Evolutionary conservation across 2,888 invertebrate species (phyloP).

Genomic region (Ichneumoninae sp.): DNA sequence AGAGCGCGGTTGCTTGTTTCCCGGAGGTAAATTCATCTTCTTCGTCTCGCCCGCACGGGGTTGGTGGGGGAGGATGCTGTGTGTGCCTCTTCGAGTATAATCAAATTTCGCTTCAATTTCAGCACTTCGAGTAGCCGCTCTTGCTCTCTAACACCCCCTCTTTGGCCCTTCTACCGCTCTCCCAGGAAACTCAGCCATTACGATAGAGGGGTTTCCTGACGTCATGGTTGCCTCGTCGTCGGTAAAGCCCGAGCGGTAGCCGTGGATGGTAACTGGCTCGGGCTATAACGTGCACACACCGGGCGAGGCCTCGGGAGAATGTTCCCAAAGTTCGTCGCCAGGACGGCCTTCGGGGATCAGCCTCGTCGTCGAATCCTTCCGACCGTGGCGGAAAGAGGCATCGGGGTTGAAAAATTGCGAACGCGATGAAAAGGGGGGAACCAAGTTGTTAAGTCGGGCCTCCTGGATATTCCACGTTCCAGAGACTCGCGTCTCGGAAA

Average conservation of each 20-base stretch:
- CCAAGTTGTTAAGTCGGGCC: background rate
- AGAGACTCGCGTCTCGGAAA: background rate
- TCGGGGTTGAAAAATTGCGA: background rate
- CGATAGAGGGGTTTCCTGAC: conserved; percentile 48
- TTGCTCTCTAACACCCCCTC: conserved; percentile 4
- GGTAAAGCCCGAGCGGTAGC: conserved; percentile 3
- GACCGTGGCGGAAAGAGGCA: background rate
- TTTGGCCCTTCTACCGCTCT: background rate
- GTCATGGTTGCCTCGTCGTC: conserved; percentile 30
- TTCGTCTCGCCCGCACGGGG: background rate
- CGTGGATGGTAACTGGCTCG: background rate
- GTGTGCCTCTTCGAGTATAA: conserved; percentile 66
- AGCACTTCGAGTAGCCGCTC: conserved; percentile 44
- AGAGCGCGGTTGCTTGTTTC: conserved; percentile 31
- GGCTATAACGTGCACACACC: background rate
- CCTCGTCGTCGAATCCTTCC: background rate
- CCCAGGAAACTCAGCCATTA: conserved; percentile 70
- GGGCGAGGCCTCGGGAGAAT: background rate
- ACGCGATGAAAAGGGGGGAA: background rate
- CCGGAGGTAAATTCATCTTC: conserved; percentile 43
- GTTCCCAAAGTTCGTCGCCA: background rate
- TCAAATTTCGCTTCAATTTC: conserved; percentile 75
- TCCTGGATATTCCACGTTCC: background rate
- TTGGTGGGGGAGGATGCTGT: conserved; percentile 19
- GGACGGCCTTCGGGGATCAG: background rate